Conservation (phyloP, 2,797 vertebrate genomes). For the Mormyrops attenuatus region DNA sequence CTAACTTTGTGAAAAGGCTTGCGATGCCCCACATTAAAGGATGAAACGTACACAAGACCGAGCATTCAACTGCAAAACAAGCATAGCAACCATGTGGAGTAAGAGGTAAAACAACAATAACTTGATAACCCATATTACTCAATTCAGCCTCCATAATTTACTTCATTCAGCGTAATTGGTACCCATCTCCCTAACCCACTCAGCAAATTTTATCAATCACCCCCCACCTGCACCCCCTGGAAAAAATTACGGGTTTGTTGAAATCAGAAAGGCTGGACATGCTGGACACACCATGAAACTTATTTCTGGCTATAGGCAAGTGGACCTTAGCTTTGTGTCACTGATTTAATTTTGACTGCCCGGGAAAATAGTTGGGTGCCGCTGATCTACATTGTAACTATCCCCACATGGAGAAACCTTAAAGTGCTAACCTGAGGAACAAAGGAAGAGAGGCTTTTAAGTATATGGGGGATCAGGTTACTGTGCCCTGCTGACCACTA, state of each 20-base stretch:
- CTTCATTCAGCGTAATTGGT: background rate
- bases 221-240: background rate
- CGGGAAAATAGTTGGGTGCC: background rate
- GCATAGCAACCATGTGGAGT: background rate
- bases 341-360: background rate
- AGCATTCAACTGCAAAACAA: background rate
- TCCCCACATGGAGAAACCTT: background rate
- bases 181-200: background rate
- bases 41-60: background rate
- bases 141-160: background rate
- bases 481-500: background rate
- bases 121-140: background rate
- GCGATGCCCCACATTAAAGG: background rate
- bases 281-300: background rate
- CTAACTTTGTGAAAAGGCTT: background rate
- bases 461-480: background rate
- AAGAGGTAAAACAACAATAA: background rate
- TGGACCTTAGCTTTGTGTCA: background rate
- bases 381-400: background rate
- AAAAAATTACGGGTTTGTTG: background rate
- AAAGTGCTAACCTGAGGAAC: background rate
- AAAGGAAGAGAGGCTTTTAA: background rate
- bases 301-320: background rate
- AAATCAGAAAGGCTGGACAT: background rate
- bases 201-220: background rate